Base-by-base conservation (phyloP, 1,140 invertebrate genomes). In the Steinernema khuongi region DNA sequence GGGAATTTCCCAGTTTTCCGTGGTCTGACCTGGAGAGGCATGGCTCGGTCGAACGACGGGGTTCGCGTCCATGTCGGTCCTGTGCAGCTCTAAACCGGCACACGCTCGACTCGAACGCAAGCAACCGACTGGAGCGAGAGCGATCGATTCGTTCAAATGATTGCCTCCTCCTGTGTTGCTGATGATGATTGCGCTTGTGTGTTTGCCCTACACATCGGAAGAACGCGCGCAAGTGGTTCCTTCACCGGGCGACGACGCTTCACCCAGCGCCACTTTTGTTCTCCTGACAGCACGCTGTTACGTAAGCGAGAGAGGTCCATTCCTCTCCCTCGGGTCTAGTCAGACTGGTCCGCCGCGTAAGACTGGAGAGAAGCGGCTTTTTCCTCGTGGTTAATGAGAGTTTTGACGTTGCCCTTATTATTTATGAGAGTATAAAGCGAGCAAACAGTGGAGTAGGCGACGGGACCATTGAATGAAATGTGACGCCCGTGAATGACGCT, bases 151-250 rank as follows among this genome's bases (percentile, higher is more conserved):
- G 50, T 22, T 60, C 22, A 60, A 60, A 60, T 60, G 11, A 60
- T 60, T 60, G 11, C 11, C 50, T 41, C 7, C 36, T 41, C 36
- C 36, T 41, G 36, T 60, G 50, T 22, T 60, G 11, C 7, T 60
- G 50, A 60, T 60, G 50, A 60, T 60, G 50, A 60, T 60, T 60
- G 50, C 50, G 50, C 50, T 60, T 60, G 50, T 60, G 50, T 60
- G 19, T 60, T 60, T 60, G 50, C 50, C 4, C 50, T 60, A 60
- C 50, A 60, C 50, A 60, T 60, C 50, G 26, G 36, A 22, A 7
- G 50, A 14, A 22, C 50, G 50, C 26, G 22, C 11, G 50, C 11
- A 60, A 60, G 50, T 60, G 50, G 50, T 60, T 60, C 50, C 50
- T 60, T 22, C 4, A 7, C 4, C 50, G 7, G 7, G 50, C 50